Evolutionary conservation across 2,113 vertebrate species (phyloP).

Genomic region (Lota lota): DNA sequence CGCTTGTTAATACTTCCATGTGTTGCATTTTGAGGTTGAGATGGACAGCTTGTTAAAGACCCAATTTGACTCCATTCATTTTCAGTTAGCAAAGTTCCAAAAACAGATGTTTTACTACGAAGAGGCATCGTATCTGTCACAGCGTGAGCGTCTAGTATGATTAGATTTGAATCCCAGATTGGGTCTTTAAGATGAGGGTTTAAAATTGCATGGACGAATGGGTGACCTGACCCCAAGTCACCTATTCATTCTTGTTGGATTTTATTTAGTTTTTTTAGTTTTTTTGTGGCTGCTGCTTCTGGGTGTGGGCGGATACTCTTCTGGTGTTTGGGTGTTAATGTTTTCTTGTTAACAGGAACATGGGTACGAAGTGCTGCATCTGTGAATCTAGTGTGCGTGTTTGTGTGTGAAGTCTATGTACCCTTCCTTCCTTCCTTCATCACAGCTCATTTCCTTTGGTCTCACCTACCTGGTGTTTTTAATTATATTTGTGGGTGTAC

Average conservation of each 20-base stretch:
- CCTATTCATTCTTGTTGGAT: slow-evolving; percentile 19
- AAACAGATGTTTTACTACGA: background rate
- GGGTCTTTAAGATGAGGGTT: slow-evolving; percentile 3
- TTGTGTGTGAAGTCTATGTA: slow-evolving; percentile 29
- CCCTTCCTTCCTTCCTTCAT: slow-evolving; percentile 21
- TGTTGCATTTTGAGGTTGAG: slow-evolving; percentile 14
- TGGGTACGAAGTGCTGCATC: slow-evolving; percentile 3
- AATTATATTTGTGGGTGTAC: slow-evolving; percentile 12
- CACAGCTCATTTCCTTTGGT: slow-evolving; percentile 5
- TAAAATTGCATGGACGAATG: slow-evolving; percentile 19
- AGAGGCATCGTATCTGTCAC: background rate
- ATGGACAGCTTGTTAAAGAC: slow-evolving; percentile 8
- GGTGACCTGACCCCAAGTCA: too few species aligned
- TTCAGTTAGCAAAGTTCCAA: background rate
- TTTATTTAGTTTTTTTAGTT: slow-evolving; percentile 26
- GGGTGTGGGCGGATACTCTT: slow-evolving; percentile 20
- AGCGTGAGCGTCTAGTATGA: background rate
- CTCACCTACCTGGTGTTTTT: slow-evolving; percentile 12
- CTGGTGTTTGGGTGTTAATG: slow-evolving; percentile 17
- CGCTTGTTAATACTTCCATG: background rate
- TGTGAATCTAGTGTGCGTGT: background rate
- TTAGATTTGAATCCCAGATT: slow-evolving; percentile 21
- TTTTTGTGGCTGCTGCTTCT: slow-evolving; percentile 10
- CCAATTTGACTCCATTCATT: slow-evolving; percentile 14
- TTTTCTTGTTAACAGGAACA: slow-evolving; percentile 29